phyloP scores from a whole-genome alignment of 1,140 invertebrate species.

The Drosophila miranda region DNA sequence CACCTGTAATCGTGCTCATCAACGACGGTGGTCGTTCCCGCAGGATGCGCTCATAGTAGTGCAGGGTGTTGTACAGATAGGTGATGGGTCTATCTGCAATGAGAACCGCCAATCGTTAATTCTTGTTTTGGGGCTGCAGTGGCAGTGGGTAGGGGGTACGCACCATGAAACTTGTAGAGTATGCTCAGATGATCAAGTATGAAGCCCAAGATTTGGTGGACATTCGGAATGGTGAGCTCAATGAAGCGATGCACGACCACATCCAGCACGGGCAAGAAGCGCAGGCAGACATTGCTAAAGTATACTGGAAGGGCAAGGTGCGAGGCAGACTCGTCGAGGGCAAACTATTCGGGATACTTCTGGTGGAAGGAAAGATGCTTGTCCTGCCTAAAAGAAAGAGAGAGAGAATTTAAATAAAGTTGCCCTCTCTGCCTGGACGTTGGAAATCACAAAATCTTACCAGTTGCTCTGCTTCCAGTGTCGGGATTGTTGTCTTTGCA shows the following conservation, averaged over 20 bases:
- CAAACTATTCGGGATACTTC: conserved; percentile 98
- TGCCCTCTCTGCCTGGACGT: no score
- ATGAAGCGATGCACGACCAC: conserved; percentile 96
- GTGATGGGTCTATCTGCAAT: conserved; percentile 95
- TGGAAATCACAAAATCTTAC: conserved; percentile 77
- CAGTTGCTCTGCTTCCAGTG: conserved; percentile 98
- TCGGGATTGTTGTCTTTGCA: conserved; percentile 96
- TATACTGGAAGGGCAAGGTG: conserved; percentile 90
- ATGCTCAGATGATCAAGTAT: conserved; percentile 95
- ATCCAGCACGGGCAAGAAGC: conserved; percentile 97
- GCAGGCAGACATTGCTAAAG: conserved; percentile 97
- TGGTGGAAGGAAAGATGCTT: conserved; percentile 96
- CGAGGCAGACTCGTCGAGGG: conserved; percentile 90
- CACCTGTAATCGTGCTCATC: conserved; percentile 91
- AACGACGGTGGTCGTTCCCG: conserved; percentile 90
- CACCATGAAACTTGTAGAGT: conserved; percentile 98
- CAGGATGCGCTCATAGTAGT: conserved; percentile 97
- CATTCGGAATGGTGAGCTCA: conserved; percentile 89
- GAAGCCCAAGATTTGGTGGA: conserved; percentile 94
- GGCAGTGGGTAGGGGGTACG: not conserved
- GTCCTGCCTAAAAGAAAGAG: conserved; percentile 88
- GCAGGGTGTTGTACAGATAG: conserved; percentile 97
- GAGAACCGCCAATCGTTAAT: not conserved
- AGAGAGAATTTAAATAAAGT: no score
- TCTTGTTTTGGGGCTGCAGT: not conserved